These are phyloP conservation scores for Coptotermes formosanus DNA, from an alignment of 1,140 invertebrate species.

Conservation along the genomic window DNA sequence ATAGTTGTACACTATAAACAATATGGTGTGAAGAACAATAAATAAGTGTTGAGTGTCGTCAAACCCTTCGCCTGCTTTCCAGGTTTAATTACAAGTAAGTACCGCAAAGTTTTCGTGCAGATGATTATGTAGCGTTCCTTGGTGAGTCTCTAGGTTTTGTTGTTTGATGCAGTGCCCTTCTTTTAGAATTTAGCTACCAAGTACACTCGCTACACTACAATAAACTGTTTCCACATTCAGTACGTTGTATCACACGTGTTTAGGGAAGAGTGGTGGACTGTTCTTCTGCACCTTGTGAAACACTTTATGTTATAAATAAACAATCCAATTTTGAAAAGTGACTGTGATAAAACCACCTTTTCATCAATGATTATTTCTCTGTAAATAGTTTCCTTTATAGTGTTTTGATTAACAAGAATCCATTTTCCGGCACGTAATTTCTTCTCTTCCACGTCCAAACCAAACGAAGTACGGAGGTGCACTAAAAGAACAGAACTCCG, in stretches of 20 bases:
- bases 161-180: not conserved
- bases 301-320: not conserved
- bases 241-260: not conserved
- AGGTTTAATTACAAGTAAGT: not conserved
- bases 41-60: not conserved
- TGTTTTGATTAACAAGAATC: not conserved
- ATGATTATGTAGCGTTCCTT: not conserved
- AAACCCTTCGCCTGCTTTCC: not conserved
- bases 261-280: not conserved
- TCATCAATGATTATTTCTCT: too few species aligned
- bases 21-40: not conserved
- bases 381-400: too few species aligned
- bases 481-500: not conserved
- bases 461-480: not conserved
- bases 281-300: not conserved
- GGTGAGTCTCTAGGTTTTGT: not conserved
- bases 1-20: not conserved
- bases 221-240: not conserved
- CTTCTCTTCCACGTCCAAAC: not conserved
- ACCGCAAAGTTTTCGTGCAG: not conserved
- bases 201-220: not conserved
- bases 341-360: not conserved
- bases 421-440: not conserved
- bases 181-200: not conserved
- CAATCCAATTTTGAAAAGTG: not conserved